Percentiles rank a stretch among this genome's conserved stretches.
phyloP scores from a whole-genome alignment of 2,797 vertebrate species.

The Pachyuromys duprasi region DNA sequence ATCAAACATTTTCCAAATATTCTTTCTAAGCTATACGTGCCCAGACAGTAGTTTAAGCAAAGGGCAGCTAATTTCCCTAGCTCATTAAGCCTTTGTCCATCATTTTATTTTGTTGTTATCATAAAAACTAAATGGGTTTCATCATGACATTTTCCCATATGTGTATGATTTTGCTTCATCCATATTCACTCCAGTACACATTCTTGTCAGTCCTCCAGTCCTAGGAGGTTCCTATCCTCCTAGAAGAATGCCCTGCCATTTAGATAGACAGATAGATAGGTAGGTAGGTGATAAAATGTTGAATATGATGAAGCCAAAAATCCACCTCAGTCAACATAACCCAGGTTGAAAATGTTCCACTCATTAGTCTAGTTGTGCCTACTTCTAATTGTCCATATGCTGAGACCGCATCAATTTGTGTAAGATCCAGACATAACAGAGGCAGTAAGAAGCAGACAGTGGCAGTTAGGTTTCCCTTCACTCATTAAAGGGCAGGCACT shows the following conservation, averaged over 20 bases:
- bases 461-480: not conserved
- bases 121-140: not conserved
- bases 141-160: not conserved
- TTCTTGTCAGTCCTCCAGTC: not conserved
- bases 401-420: not conserved
- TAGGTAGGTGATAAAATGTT: not conserved
- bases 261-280: too few species aligned
- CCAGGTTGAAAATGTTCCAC: not conserved
- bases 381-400: not conserved
- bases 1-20: not conserved
- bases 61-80: not conserved
- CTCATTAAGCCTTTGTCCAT: not conserved
- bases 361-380: not conserved
- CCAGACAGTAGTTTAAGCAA: not conserved
- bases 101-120: not conserved
- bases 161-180: not conserved
- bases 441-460: not conserved
- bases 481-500: not conserved
- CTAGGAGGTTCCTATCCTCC: too few species aligned
- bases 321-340: not conserved
- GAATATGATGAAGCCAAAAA: not conserved
- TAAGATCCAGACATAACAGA: slow-evolving; percentile 14
- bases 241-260: not conserved
- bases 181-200: not conserved
- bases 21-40: not conserved